Conservation (phyloP, 2,888 invertebrate genomes). For the Nemapogon koenigi region DNA sequence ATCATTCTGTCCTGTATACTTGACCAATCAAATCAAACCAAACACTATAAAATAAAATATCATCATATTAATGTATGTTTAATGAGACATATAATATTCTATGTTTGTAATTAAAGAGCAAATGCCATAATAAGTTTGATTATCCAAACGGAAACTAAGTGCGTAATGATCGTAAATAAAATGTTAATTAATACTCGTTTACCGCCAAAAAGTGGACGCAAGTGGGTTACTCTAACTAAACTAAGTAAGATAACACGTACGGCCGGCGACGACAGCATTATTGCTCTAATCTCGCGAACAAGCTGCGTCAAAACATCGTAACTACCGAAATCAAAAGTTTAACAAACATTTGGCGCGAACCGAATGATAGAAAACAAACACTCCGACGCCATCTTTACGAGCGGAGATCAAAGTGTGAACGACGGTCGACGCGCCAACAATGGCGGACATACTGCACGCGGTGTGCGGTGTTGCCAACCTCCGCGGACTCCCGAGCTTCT, state of each 20-base stretch:
- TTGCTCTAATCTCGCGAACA: slow-evolving; percentile 40
- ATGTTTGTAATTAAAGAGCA: too few species aligned
- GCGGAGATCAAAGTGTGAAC: slow-evolving; percentile 6
- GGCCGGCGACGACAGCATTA: slow-evolving; percentile 52
- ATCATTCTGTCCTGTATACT: too few species aligned
- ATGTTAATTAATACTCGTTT: not conserved
- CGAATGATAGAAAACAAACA: slow-evolving; percentile 61
- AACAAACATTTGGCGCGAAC: slow-evolving; percentile 38
- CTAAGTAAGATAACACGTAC: slow-evolving; percentile 4
- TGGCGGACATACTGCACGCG: not conserved
- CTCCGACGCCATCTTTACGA: slow-evolving; percentile 16
- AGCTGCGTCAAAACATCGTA: slow-evolving; percentile 57
- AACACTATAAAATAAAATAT: too few species aligned
- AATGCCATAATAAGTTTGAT: slow-evolving; percentile 4
- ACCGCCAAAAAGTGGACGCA: not conserved
- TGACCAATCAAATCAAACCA: too few species aligned
- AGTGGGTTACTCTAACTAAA: slow-evolving; percentile 2
- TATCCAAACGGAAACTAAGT: not conserved
- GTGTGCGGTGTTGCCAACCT: not conserved
- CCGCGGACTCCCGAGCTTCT: not conserved
- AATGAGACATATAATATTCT: too few species aligned
- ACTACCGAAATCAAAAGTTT: slow-evolving; percentile 45
- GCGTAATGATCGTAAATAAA: slow-evolving; percentile 1
- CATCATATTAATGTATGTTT: too few species aligned
- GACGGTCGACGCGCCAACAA: not conserved